Evolutionary conservation across 2,113 vertebrate genomes (phyloP), one percentile per base, ranked within the genome.

Genomic region (Dromaius novaehollandiae): DNA sequence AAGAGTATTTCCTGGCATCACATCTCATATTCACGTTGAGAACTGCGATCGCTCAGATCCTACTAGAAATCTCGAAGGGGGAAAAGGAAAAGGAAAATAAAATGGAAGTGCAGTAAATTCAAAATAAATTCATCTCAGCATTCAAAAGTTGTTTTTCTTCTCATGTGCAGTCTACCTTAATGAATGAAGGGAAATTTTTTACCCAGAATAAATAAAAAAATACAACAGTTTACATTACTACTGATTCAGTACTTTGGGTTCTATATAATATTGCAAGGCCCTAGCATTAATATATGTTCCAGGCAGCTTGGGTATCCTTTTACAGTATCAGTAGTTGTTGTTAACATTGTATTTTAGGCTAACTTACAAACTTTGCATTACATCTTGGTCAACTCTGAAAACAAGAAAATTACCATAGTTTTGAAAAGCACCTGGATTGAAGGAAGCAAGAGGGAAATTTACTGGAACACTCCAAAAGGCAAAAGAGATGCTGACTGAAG

Each of bases 1-100:
- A 88, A 97, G 78, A 46, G 98, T 99, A 21, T 98, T 98, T 75
- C 98, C 98, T 4, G 98, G 98, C 55, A 99, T 98, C 82, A 97
- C 82, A 9, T 98, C 98, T 0, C 98, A 99, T 0, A 51, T 98
- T 58, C 98, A 99, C 2, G 89, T 99, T 13, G 98, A 99, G 93
- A 99, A 98, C 96, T 99, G 98, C 3, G 96, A 99, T 79, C 77
- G 1, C 66, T 98, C 97, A 0, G 95, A 99, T 63, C 98, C 98
- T 53, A 98, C 98, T 14, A 11, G 26, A 7, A 95, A 98, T 36
- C 98, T 99, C 3, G 97, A 93, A 46, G 80, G 34, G 55, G 96
- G 96, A 46, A 95, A 94, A 82, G 26, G 60, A 61, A 46, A 9
- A 34, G 30, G 21, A 56, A 25, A 9, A 18, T 91, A 71, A 97